Evolutionary conservation across 2,113 vertebrate species (phyloP), one percentile per base, ranked within the genome.

Genomic region (Megaceryle torquata): DNA sequence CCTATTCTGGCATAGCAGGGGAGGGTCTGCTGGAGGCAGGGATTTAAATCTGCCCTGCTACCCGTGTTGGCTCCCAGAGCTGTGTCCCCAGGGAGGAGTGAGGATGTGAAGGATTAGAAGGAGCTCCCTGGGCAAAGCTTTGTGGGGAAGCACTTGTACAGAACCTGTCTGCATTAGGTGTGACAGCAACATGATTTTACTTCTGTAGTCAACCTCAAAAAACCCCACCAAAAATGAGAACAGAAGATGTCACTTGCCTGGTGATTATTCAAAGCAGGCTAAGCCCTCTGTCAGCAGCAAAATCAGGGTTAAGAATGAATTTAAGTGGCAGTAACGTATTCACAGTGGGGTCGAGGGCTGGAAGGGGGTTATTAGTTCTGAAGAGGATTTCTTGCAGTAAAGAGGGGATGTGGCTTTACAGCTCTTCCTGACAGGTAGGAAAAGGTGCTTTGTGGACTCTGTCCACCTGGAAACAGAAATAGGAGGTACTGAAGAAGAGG

Each of bases 201-300:
- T 44, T 29, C 89, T 83, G 64, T 1, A 59, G 63, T 2, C 91
- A 79, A 0, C 77, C 56, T 39, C 24, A 0, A 57, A 20, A 56
- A 56, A 41, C 39, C 39, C 39, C 39, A 41, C 56, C 74, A 39
- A 83, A 83, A 81, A 67, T 6, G 76, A 78, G 79, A 93, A 11
- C 71, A 91, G 82, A 64, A 37, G 5, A 0, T 39, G 56, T 68
- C 95, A 37, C 90, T 88, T 11, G 56, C 60, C 79, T 81, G 89
- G 51, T 86, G 93, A 88, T 90, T 86, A 88, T 57, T 75, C 91
- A 65, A 39, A 94, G 86, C 61, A 57, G 74, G 15, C 61, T 92
- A 26, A 93, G 75, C 35, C 76, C 50, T 0, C 2, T 13, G 59
- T 60, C 80, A 81, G 91, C 82, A 84, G 39, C 71, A 48, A 41